phyloP scores from a whole-genome alignment of 2,113 vertebrate genomes.

The Syngnathus floridae region DNA sequence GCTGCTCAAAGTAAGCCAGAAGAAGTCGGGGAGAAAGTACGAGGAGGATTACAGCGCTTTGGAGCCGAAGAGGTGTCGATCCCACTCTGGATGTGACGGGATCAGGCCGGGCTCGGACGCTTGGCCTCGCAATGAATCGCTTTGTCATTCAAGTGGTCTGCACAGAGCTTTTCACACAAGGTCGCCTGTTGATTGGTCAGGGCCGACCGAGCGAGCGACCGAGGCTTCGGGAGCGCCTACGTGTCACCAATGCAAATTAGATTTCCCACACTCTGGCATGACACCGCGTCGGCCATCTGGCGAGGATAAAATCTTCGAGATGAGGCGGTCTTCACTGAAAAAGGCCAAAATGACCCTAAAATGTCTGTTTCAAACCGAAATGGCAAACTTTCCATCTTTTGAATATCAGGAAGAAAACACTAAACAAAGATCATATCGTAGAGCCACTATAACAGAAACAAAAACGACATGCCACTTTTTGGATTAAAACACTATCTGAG shows the following conservation, averaged over 20 bases:
- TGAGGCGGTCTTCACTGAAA: not conserved
- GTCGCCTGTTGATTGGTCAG: not conserved
- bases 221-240: not conserved
- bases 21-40: slow-evolving; percentile 3
- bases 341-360: not conserved
- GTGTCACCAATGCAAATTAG: not conserved
- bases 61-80: not conserved
- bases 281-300: not conserved
- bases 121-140: not conserved
- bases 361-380: not conserved
- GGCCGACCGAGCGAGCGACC: no score
- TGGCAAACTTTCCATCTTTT: not conserved
- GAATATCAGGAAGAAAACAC: no score
- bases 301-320: not conserved
- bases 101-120: slow-evolving; percentile 1
- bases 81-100: not conserved
- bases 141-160: not conserved
- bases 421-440: no score
- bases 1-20: not conserved
- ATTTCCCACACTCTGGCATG: not conserved
- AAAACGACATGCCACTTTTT: no score
- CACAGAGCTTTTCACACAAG: not conserved
- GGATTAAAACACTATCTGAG: not conserved
- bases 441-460: no score
- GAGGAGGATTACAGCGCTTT: slow-evolving; percentile 22